Conservation (phyloP, 2,888 invertebrate species). For the Serrognathus titanus region DNA sequence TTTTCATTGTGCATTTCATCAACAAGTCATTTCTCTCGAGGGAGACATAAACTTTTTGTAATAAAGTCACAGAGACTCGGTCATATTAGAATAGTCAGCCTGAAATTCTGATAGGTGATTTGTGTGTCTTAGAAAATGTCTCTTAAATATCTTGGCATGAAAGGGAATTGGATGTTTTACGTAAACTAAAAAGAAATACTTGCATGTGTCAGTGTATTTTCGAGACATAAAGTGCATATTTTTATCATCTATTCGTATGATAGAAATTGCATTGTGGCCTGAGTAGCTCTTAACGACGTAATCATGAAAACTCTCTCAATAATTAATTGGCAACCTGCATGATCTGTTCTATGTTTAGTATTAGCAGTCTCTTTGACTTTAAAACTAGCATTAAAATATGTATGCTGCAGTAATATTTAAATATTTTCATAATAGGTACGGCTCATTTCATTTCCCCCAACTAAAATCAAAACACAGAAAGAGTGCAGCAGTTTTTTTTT, state of each 20-base stretch:
- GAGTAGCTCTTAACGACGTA: slow-evolving; percentile 21
- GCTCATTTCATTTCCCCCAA: too few relatives aligned
- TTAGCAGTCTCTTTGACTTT: slow-evolving; percentile 48
- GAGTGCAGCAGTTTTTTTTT: too few relatives aligned
- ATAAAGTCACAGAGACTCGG: slow-evolving; percentile 50
- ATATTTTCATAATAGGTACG: too few relatives aligned
- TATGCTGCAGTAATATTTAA: background rate
- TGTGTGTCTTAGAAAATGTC: background rate
- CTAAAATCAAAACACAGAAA: too few relatives aligned
- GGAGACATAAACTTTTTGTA: slow-evolving; percentile 30
- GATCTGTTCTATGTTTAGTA: slow-evolving; percentile 29
- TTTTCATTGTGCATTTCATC: too few relatives aligned
- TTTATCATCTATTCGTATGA: slow-evolving; percentile 4
- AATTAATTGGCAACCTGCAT: slow-evolving; percentile 33
- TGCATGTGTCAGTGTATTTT: slow-evolving; percentile 12
- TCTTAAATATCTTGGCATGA: slow-evolving; percentile 1
- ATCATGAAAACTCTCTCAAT: slow-evolving; percentile 3
- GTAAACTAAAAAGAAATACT: background rate
- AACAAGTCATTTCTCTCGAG: too few relatives aligned
- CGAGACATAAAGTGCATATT: slow-evolving; percentile 1
- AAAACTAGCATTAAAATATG: slow-evolving; percentile 17
- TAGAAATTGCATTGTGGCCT: slow-evolving; percentile 28
- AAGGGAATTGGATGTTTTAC: background rate
- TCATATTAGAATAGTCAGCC: slow-evolving; percentile 5
- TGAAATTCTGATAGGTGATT: background rate